Conservation (phyloP, 2,888 invertebrate species). For the Ennomos quercinarius region DNA sequence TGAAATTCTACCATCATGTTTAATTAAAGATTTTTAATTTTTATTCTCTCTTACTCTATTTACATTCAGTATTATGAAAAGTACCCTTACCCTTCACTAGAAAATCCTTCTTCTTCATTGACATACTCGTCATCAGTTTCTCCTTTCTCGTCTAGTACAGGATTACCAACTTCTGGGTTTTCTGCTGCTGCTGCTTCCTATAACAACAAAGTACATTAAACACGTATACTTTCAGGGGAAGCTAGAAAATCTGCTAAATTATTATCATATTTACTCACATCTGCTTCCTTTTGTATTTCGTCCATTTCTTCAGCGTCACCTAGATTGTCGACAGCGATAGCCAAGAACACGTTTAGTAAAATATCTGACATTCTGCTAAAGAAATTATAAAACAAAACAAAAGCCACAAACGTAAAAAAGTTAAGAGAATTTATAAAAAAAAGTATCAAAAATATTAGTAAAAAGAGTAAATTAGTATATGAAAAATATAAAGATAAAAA, state of each 20-base stretch:
- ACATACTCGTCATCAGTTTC: slow-evolving; percentile 88
- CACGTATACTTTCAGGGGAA: too few relatives aligned
- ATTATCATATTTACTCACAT: slow-evolving; percentile 67
- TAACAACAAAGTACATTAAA: slow-evolving; percentile 6
- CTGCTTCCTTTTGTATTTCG: slow-evolving; percentile 96
- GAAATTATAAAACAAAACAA: slow-evolving; percentile 25
- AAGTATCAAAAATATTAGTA: too few relatives aligned
- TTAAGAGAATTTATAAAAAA: too few relatives aligned
- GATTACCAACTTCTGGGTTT: slow-evolving; percentile 73
- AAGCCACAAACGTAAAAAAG: too few relatives aligned
- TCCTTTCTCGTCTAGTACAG: slow-evolving; percentile 81
- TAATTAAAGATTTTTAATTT: too few relatives aligned
- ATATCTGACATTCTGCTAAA: slow-evolving; percentile 88
- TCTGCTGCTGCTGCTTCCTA: slow-evolving; percentile 72
- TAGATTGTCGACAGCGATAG: slow-evolving; percentile 99
- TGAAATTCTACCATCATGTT: too few relatives aligned
- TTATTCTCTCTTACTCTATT: too few relatives aligned
- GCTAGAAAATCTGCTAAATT: too few relatives aligned
- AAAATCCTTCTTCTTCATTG: slow-evolving; percentile 88
- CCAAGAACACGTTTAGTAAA: slow-evolving; percentile 99
- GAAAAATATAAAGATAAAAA: too few relatives aligned
- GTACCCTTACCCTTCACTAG: slow-evolving; percentile 85
- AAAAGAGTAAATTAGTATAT: too few relatives aligned
- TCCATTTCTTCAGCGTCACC: slow-evolving; percentile 99
- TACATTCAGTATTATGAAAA: too few relatives aligned